Evolutionary conservation across 1,140 invertebrate species (phyloP).

Genomic region (Pseudomyrmex dendroicus): DNA sequence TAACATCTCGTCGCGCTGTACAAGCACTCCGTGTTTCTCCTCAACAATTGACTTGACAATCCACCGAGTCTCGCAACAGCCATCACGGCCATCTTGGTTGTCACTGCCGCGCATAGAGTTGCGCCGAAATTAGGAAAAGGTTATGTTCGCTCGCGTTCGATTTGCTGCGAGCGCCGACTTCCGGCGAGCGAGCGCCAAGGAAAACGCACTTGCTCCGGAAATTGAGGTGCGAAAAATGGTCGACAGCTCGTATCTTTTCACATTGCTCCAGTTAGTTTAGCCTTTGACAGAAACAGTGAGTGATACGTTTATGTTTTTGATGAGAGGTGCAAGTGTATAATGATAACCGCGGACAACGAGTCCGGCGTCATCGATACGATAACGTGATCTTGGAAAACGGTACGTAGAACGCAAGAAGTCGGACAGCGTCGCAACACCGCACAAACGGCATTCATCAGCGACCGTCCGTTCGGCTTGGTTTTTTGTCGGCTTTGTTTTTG

Average conservation of each 20-base stretch:
- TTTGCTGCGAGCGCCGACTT: too few relatives aligned
- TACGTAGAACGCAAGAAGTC: conserved; percentile 39
- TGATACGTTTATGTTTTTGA: conserved; percentile 1
- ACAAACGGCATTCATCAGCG: conserved; percentile 2
- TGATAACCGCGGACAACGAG: conserved; percentile 9
- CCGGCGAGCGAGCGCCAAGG: too few relatives aligned
- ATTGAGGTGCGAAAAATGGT: conserved; percentile 71
- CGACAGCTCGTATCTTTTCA: conserved; percentile 70
- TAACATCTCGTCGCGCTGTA: not conserved
- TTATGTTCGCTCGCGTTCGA: too few relatives aligned
- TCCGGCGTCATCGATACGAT: not conserved
- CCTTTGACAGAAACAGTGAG: not conserved
- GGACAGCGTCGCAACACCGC: not conserved
- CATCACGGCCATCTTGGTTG: conserved; percentile 25
- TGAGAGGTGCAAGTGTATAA: conserved; percentile 1
- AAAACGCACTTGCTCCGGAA: too few relatives aligned
- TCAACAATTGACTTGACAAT: conserved; percentile 33
- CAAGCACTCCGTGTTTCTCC: not conserved
- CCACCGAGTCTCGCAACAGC: not conserved
- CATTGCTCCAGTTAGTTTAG: conserved; percentile 4
- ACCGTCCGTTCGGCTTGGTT: not conserved
- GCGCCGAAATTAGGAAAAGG: too few relatives aligned
- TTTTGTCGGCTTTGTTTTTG: not conserved
- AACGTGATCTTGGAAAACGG: conserved; percentile 61
- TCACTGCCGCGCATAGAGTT: too few relatives aligned